Percentiles rank a stretch among this genome's conserved stretches.
Evolutionary conservation across 2,888 invertebrate genomes (phyloP).

Genomic region (Allophyes oxyacanthae): DNA sequence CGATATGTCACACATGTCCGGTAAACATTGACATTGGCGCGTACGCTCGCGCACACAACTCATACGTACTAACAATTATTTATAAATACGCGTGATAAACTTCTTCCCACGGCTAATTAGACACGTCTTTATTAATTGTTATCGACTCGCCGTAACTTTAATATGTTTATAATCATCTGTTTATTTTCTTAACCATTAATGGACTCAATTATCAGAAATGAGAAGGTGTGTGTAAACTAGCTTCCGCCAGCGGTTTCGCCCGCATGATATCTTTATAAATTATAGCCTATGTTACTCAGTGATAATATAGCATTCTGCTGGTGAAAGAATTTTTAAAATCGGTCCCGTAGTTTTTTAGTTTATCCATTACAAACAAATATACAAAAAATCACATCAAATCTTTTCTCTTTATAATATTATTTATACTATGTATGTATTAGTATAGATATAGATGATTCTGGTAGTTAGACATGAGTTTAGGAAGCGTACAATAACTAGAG

Average conservation of each 20-base stretch:
- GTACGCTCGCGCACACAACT: constrained; percentile 42
- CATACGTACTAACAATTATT: constrained; percentile 12
- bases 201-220: constrained; percentile 26
- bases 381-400: too few species aligned
- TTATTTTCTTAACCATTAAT: constrained; percentile 15
- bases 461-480: too few species aligned
- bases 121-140: constrained; percentile 32
- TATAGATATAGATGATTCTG: too few species aligned
- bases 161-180: constrained; percentile 21
- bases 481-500: not conserved
- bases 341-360: too few species aligned
- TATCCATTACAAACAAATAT: too few species aligned
- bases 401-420: too few species aligned
- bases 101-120: constrained; percentile 40
- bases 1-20: constrained; percentile 58
- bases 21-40: constrained; percentile 66
- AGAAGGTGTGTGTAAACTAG: not conserved
- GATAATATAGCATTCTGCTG: too few species aligned
- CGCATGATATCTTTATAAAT: too few species aligned
- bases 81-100: constrained; percentile 21
- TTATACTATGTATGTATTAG: too few species aligned
- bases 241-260: too few species aligned
- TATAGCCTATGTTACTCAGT: too few species aligned
- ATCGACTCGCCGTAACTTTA: constrained; percentile 23
- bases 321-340: too few species aligned